phyloP scores from a whole-genome alignment of 2,888 invertebrate species.

The Limnephilus marmoratus region DNA sequence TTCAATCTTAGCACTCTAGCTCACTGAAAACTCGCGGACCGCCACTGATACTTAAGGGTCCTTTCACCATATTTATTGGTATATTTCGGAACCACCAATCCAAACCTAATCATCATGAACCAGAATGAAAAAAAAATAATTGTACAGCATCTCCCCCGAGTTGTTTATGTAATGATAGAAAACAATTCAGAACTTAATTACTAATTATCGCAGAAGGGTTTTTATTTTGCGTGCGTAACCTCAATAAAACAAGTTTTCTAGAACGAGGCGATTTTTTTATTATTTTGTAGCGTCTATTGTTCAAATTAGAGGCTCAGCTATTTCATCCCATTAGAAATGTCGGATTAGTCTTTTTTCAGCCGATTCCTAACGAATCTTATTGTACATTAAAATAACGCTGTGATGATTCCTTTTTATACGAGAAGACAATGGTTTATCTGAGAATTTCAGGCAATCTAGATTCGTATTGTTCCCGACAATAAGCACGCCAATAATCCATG shows the following conservation, averaged over 20 bases:
- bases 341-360: not conserved
- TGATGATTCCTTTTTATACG: conserved; percentile 33
- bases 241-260: too few species aligned
- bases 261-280: not conserved
- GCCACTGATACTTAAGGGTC: too few species aligned
- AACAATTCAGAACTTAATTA: too few species aligned
- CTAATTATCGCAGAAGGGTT: too few species aligned
- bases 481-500: conserved; percentile 61
- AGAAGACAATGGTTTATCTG: conserved; percentile 40
- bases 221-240: not conserved
- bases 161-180: too few species aligned
- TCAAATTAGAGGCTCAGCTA: not conserved
- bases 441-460: conserved; percentile 60
- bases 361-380: conserved; percentile 22
- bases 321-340: not conserved
- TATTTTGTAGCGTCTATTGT: not conserved
- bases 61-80: too few species aligned
- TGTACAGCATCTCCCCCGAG: too few species aligned
- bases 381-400: conserved; percentile 26
- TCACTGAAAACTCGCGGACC: too few species aligned
- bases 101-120: too few species aligned
- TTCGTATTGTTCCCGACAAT: conserved; percentile 62
- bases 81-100: too few species aligned
- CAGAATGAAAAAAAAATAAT: too few species aligned
- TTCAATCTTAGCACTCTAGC: too few species aligned